Percentiles rank a stretch among this genome's conserved stretches.
These are phyloP conservation scores for Penaeus monodon DNA, from an alignment of 2,888 invertebrate species.

Conservation along the genomic window DNA sequence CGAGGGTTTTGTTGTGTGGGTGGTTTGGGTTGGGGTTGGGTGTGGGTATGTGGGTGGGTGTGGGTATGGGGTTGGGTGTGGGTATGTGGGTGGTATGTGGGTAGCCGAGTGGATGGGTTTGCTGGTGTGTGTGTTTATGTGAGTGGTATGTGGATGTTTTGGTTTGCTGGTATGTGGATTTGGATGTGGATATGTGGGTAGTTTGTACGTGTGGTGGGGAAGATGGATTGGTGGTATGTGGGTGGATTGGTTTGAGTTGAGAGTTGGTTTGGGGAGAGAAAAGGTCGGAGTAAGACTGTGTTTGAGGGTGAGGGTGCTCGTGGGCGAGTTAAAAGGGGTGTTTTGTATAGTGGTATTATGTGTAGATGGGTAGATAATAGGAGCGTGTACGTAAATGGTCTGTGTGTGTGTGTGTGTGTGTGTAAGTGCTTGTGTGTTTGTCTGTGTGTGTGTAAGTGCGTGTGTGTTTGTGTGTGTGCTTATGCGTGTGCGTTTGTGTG, in stretches of 20 bases:
- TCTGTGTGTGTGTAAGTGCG: not conserved
- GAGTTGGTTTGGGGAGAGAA: too few species aligned
- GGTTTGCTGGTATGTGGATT: not conserved
- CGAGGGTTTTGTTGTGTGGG: not conserved
- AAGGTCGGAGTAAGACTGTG: not conserved
- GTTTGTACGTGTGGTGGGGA: not conserved
- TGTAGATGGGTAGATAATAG: not conserved
- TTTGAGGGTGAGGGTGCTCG: not conserved
- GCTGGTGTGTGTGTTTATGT: not conserved
- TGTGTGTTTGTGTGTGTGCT: not conserved
- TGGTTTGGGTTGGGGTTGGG: not conserved
- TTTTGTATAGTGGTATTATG: not conserved
- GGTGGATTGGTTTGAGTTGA: too few species aligned
- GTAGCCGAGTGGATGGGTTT: not conserved
- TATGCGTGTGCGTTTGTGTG: not conserved
- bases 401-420: not conserved
- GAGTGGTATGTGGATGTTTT: not conserved
- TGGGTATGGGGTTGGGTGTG: not conserved
- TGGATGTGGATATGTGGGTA: not conserved
- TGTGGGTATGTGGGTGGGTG: not conserved
- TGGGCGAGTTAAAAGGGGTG: not conserved
- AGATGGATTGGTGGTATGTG: not conserved
- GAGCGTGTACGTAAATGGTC: not conserved
- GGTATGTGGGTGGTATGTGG: not conserved
- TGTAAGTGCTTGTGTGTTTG: conserved; percentile 17